These are phyloP conservation scores for Rhodinocichla rosea DNA, from an alignment of 2,113 vertebrate species.

Conservation along the genomic window DNA sequence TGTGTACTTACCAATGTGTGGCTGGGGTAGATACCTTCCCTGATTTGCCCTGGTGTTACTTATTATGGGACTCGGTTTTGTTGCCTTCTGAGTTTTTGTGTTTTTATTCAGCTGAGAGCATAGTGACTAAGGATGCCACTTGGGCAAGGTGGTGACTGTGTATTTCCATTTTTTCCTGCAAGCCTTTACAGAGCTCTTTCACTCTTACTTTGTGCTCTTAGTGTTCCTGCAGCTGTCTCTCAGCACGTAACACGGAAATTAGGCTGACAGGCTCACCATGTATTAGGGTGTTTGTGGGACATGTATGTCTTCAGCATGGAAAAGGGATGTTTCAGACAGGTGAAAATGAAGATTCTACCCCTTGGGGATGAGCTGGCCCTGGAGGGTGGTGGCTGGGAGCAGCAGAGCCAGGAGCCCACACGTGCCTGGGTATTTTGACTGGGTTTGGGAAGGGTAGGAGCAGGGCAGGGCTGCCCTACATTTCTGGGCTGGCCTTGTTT, in stretches of 20 bases:
- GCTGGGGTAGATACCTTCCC: neutral
- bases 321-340: neutral
- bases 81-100: neutral
- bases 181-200: neutral
- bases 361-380: neutral
- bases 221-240: neutral
- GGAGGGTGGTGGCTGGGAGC: neutral
- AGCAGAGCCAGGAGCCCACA: neutral
- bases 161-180: neutral
- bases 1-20: neutral
- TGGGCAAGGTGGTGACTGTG: neutral
- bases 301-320: accelerated
- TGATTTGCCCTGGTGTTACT: neutral
- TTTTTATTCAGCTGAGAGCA: neutral
- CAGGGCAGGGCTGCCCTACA: neutral
- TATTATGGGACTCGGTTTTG: accelerated
- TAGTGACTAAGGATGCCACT: neutral
- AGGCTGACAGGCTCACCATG: neutral
- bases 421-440: accelerated
- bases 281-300: neutral
- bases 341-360: neutral
- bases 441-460: neutral
- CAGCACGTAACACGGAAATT: neutral
- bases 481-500: neutral
- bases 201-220: neutral